Percentiles rank a stretch among this genome's conserved stretches.
These are phyloP conservation scores for Xylota sylvarum DNA, from an alignment of 2,888 invertebrate species.

Conservation along the genomic window DNA sequence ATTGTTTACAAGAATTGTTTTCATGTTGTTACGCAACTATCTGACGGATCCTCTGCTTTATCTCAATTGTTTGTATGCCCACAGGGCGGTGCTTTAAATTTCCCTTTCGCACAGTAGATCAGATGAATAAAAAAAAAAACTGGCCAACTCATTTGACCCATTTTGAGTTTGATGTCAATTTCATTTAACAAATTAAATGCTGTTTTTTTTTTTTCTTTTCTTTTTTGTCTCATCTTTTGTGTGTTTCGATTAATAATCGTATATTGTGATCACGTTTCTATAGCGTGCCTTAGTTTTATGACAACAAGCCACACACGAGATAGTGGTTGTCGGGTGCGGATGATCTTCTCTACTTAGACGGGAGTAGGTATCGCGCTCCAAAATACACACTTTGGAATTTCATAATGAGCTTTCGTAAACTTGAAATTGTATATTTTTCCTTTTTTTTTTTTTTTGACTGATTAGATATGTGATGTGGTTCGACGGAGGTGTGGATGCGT, in stretches of 20 bases:
- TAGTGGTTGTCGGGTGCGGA: conserved; percentile 11
- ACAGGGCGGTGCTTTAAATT: not conserved
- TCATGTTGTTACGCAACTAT: conserved; percentile 43
- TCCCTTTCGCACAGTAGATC: not conserved
- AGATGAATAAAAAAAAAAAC: not conserved
- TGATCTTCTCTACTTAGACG: conserved; percentile 28
- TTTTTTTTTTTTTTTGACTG: not conserved
- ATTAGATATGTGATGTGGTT: not conserved
- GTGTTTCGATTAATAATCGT: conserved; percentile 61
- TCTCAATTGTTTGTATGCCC: not conserved
- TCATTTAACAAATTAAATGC: conserved; percentile 37
- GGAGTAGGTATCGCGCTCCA: not conserved
- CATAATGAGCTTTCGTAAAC: conserved; percentile 45
- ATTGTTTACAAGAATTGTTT: conserved; percentile 55
- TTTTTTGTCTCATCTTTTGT: conserved; percentile 28
- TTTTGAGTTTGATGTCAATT: conserved; percentile 63
- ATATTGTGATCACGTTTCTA: conserved; percentile 65
- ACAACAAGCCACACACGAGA: conserved; percentile 34
- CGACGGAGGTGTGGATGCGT: not conserved
- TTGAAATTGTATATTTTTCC: conserved; percentile 7
- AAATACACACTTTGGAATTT: conserved; percentile 31
- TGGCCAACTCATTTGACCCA: conserved; percentile 59
- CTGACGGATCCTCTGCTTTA: conserved; percentile 13
- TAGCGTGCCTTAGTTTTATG: conserved; percentile 45
- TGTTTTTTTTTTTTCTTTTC: not conserved